These are phyloP conservation scores for Heliocidaris erythrogramma DNA, from an alignment of 35 echinoderm and acorn worm genomes.

Conservation along the genomic window DNA sequence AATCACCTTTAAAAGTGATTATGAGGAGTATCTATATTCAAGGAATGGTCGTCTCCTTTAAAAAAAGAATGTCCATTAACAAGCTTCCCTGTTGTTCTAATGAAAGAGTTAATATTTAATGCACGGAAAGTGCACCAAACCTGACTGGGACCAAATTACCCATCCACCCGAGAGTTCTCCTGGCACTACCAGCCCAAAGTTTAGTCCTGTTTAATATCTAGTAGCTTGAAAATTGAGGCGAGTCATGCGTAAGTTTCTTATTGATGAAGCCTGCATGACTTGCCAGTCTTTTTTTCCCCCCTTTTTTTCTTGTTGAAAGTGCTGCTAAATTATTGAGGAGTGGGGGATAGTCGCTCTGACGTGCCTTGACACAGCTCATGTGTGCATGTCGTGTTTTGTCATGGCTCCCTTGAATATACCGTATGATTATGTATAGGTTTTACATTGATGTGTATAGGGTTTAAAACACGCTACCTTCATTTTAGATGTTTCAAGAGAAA, in stretches of 20 bases:
- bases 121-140: background rate
- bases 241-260: background rate
- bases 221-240: conserved; percentile 1
- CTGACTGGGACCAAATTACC: background rate
- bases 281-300: background rate
- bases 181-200: background rate
- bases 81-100: background rate
- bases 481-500: background rate
- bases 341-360: background rate
- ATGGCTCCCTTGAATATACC: too few relatives aligned
- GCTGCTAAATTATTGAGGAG: background rate
- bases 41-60: background rate
- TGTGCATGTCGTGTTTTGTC: too few relatives aligned
- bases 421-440: background rate
- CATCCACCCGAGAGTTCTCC: background rate
- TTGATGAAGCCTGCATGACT: background rate
- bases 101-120: background rate
- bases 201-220: background rate
- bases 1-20: background rate
- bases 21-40: background rate
- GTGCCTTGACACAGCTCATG: background rate
- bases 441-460: background rate
- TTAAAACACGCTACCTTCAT: background rate
- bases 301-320: background rate
- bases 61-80: background rate